Evolutionary conservation across 2,113 vertebrate species (phyloP).

Genomic region (Pseudolaguvia tuberculata): DNA sequence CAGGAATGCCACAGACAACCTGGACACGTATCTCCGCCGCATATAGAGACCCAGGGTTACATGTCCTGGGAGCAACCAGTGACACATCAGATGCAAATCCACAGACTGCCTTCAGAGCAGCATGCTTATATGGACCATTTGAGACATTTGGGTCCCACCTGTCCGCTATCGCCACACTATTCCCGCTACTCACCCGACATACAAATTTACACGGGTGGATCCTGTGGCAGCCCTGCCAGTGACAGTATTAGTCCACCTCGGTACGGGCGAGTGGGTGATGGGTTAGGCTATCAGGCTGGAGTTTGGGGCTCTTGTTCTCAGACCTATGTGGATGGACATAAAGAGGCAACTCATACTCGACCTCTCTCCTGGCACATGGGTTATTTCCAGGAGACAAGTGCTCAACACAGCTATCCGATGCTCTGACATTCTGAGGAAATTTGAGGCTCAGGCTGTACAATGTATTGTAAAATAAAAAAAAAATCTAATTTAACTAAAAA

Average conservation of each 20-base stretch:
- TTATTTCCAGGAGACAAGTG: slow-evolving; percentile 56
- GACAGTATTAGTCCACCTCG: slow-evolving; percentile 49
- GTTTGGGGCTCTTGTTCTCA: slow-evolving; percentile 51
- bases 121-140: not conserved
- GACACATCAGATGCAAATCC: slow-evolving; percentile 35
- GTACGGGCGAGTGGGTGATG: slow-evolving; percentile 33
- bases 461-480: not conserved
- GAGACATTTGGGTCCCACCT: slow-evolving; percentile 5
- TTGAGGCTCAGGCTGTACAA: too few relatives aligned
- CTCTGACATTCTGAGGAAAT: slow-evolving; percentile 19
- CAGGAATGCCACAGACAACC: slow-evolving; percentile 67
- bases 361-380: slow-evolving; percentile 62
- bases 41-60: slow-evolving; percentile 56
- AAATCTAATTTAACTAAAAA: slow-evolving; percentile 12
- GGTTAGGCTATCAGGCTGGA: slow-evolving; percentile 39
- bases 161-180: slow-evolving; percentile 46
- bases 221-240: slow-evolving; percentile 15
- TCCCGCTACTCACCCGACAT: slow-evolving; percentile 33
- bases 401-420: slow-evolving; percentile 51
- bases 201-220: slow-evolving; percentile 48
- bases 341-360: slow-evolving; percentile 38
- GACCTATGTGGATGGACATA: slow-evolving; percentile 41
- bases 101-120: slow-evolving; percentile 44
- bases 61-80: slow-evolving; percentile 54
- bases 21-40: slow-evolving; percentile 36